These are phyloP conservation scores for Phenganax stokvisi DNA, from an alignment of 92 coral and sea anemone species.

Conservation along the genomic window DNA sequence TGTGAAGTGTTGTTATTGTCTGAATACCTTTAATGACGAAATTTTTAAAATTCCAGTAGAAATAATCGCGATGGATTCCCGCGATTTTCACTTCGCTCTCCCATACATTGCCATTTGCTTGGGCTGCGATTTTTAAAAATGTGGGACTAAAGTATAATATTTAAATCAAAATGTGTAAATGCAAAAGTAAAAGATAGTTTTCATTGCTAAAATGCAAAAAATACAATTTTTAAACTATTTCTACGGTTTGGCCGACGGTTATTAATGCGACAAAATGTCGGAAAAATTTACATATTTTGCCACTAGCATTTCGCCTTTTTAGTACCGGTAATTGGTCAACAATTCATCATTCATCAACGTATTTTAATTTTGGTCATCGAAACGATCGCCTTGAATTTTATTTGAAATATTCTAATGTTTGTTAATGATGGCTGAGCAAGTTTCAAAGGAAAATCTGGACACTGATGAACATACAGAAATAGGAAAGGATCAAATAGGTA, in stretches of 20 bases:
- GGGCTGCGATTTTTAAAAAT: no score
- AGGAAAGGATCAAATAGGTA: neutral
- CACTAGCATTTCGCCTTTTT: neutral
- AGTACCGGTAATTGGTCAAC: neutral
- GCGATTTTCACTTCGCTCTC: neutral
- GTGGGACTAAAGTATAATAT: no score
- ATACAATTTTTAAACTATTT: no score
- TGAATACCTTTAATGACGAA: neutral
- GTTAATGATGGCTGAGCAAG: constrained; percentile 21
- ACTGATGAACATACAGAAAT: neutral
- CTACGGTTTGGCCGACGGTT: neutral
- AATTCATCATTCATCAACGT: constrained; percentile 7
- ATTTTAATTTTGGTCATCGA: neutral
- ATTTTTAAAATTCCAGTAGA: neutral
- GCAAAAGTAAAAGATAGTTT: no score
- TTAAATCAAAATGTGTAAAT: no score
- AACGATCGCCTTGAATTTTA: neutral
- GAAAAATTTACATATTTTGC: neutral
- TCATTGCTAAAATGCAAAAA: no score
- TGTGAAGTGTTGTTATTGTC: neutral
- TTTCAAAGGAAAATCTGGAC: neutral
- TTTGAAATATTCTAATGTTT: neutral
- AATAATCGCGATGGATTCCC: constrained; percentile 10
- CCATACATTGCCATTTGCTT: no score
- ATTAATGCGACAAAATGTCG: neutral